These are phyloP conservation scores for Serrognathus titanus DNA, from an alignment of 2,888 invertebrate species.

Conservation along the genomic window DNA sequence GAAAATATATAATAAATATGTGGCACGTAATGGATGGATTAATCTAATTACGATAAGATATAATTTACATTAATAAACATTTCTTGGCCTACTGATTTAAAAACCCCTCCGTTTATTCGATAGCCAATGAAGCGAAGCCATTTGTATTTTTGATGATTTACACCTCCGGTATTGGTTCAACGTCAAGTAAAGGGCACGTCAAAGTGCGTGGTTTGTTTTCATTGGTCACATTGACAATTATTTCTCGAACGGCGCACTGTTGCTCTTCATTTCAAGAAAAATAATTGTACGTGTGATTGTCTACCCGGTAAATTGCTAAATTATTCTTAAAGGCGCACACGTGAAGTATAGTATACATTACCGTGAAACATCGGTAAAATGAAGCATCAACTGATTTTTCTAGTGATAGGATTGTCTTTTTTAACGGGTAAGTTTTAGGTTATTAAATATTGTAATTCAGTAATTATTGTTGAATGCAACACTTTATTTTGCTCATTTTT, in stretches of 20 bases:
- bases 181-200: constrained; percentile 20
- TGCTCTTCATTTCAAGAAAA: too few species aligned
- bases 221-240: constrained; percentile 31
- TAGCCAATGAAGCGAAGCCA: constrained; percentile 40
- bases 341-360: not conserved
- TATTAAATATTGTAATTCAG: not conserved
- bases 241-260: constrained; percentile 8
- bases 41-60: too few species aligned
- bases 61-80: too few species aligned
- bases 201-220: constrained; percentile 37
- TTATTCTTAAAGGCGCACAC: not conserved
- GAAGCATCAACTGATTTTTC: constrained; percentile 41
- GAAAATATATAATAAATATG: too few species aligned
- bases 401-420: constrained; percentile 35
- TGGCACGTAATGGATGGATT: too few species aligned
- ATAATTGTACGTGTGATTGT: too few species aligned
- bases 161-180: constrained; percentile 11
- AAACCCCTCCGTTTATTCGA: not conserved
- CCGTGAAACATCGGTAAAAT: constrained; percentile 28
- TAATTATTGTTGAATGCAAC: too few species aligned
- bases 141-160: constrained; percentile 33
- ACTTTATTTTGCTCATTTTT: too few species aligned
- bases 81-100: not conserved
- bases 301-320: too few species aligned
- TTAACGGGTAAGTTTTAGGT: constrained; percentile 38